Base-by-base conservation (phyloP, 2,888 invertebrate genomes). In the Leptinotarsa tumamoca region DNA sequence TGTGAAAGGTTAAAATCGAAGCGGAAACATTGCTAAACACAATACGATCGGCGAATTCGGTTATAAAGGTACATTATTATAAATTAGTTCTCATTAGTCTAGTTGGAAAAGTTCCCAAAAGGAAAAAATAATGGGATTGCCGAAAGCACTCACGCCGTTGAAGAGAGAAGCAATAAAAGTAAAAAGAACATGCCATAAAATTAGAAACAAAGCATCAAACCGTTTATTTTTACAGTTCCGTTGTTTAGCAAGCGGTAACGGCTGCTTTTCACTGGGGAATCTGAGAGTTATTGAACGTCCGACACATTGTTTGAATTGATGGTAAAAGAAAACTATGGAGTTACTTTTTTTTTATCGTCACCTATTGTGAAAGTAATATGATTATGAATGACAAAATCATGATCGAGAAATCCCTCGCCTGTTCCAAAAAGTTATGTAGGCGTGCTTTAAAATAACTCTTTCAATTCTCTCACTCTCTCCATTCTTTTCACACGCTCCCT, bases 201-300 rank as follows among this genome's bases (percentile, higher is more conserved):
- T 58, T 21, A 21, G 21, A 58, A 10, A 18, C 56, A 18, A 10
- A 18, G 56, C 56, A 21, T 23, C 56, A 58, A 58, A 58, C 21
- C 56, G 56, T 58, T 58, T 58, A 58, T 58, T 58, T 58, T 58
- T 58, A 58, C 56, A 58, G 18, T 58, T 52, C n/a, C 15, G 21
- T 13, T 58, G 56, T 58, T 43, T 58, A 21, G 10, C 21, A 14
- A 21, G 13, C n/a, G 18, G 18, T 21, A 21, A 58, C 56, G 56
- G 14, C 52, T n/a, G 52, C 52, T 52, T 52, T 52, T 52, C 7
- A 52, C 52, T 17, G 15, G 7, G 52, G n/a, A 4, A 52, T 52
- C 3, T 15, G n/a, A 52, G 52, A 15, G 43, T 43, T 10, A 43
- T 10, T 43, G 10, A 43, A 43, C 43, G 43, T 13, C 43, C 0